Conservation (phyloP, 1,140 invertebrate species). For the Mactra quadrangularis region DNA sequence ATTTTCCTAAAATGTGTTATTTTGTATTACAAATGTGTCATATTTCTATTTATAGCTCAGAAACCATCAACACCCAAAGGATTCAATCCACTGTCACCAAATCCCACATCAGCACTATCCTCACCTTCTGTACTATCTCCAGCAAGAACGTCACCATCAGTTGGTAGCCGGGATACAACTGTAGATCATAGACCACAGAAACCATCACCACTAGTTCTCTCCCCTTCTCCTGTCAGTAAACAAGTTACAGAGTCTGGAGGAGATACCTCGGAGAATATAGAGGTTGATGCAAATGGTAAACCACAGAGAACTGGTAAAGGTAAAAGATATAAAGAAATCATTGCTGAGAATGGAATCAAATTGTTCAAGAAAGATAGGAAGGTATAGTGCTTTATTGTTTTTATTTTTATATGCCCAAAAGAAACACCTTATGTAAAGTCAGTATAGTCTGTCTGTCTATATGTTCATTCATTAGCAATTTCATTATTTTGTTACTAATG, state of each 20-base stretch:
- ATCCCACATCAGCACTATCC: constrained; percentile 4
- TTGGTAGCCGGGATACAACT: constrained; percentile 5
- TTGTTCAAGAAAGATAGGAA: constrained; percentile 70
- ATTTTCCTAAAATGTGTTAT: too few species aligned
- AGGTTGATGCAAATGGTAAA: constrained; percentile 63
- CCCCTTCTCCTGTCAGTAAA: constrained; percentile 29
- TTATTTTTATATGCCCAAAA: too few species aligned
- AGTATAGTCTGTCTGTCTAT: too few species aligned
- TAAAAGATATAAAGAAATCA: constrained; percentile 72
- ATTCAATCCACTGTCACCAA: constrained; percentile 34
- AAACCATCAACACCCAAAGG: constrained; percentile 9
- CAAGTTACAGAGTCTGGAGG: constrained; percentile 11
- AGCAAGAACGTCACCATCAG: constrained; percentile 33
- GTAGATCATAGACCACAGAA: constrained; percentile 59
- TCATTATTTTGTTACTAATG: too few species aligned
- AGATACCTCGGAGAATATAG: constrained; percentile 34
- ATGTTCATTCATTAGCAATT: too few species aligned
- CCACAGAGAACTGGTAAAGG: constrained; percentile 75
- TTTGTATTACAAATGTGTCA: too few species aligned
- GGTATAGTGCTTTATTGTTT: constrained; percentile 48
- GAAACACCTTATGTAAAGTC: too few species aligned
- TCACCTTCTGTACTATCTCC: constrained; percentile 27
- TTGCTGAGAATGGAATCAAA: constrained; percentile 65
- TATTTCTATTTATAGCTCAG: neutral
- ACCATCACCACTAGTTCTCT: constrained; percentile 66